Evolutionary conservation across 2,888 invertebrate genomes (phyloP).

Genomic region (Ypsolopha sequella): DNA sequence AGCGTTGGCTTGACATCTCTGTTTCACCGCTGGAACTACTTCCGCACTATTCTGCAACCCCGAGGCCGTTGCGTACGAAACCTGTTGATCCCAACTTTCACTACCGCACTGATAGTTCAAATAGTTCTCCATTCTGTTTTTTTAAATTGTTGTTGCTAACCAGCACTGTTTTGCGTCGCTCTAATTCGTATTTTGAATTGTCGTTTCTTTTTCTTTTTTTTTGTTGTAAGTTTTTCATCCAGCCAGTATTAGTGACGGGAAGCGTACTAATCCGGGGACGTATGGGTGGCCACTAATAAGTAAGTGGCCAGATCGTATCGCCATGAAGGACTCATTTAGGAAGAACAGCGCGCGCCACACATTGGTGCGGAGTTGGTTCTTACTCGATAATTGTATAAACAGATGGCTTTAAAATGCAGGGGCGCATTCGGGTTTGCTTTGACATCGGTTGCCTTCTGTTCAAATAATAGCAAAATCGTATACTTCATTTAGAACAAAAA

Average conservation of each 20-base stretch:
- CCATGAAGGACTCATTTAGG: constrained; percentile 67
- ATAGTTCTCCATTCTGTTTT: constrained; percentile 39
- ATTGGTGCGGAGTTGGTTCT: constrained; percentile 55
- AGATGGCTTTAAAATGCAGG: constrained; percentile 55
- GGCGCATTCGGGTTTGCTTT: constrained; percentile 19
- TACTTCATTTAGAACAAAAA: too few relatives aligned
- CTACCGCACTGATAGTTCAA: constrained; percentile 41
- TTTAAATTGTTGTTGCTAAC: background rate
- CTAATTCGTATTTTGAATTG: background rate
- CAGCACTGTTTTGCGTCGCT: background rate
- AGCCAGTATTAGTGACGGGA: constrained; percentile 21
- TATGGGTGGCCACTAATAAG: constrained; percentile 40
- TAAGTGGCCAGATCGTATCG: constrained; percentile 47
- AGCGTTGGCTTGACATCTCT: constrained; percentile 85
- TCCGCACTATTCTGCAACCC: constrained; percentile 31
- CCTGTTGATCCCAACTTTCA: constrained; percentile 42
- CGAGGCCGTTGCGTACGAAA: constrained; percentile 22
- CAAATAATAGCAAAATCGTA: too few relatives aligned
- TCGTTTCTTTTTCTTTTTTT: background rate
- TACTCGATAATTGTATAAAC: constrained; percentile 69
- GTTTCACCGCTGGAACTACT: constrained; percentile 56
- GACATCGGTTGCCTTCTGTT: too few relatives aligned
- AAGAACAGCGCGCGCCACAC: constrained; percentile 66
- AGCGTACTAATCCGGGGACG: constrained; percentile 45
- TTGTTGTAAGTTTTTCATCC: background rate